Base-by-base conservation (phyloP, 2,797 vertebrate species). In the Cryptoprocta ferox region DNA sequence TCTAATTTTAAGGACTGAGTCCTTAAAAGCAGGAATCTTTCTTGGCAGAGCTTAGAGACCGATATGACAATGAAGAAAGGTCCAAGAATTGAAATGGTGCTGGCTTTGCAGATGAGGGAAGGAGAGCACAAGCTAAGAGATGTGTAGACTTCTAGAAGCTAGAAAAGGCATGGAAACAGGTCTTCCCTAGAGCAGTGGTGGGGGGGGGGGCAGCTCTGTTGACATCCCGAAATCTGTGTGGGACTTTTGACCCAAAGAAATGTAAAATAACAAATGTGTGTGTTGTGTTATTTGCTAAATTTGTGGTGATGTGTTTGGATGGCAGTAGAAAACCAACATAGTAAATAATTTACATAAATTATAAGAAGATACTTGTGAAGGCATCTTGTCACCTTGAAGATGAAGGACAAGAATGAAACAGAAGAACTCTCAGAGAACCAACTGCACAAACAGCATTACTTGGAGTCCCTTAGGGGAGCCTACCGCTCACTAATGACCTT, bases 361-460 rank as follows among this genome's bases (percentile, higher is more conserved):
- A 28, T n/a, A 59, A 71, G 28, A n/a, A 63, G 9, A 82, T 26
- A 11, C 2, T 24, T 59, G 13, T 37, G 53, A 61, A 93, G 26
- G 6, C 9, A 70, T 35, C 32, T 56, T 83, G 6, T 53, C 59
- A n/a, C 91, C 4, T 14, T 39, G 39, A 71, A 37, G 13, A 56
- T 48, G 30, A 93, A 91, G 24, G 65, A 65, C 6, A 65, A 78
- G 53, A 4, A n/a, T 65, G 48, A 86, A 53, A 30, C 6, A 16
- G n/a, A 37, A 42, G 18, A 93, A 19, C 6, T 81, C 37, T 66
- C 35, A 19, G 16, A 66, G 65, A 91, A 70, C 9, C 18, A 45
- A 2, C 5, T 42, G 2, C 2, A 61, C 5, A 61, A 66, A 30
- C 3, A 71, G 0, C 13, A 56, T 19, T 3, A 3, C 35, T 13